A percentile compares a stretch with the other conserved stretches of the same genome.
Conservation (phyloP, 2,888 invertebrate species). For the Cerastis rubricosa region DNA sequence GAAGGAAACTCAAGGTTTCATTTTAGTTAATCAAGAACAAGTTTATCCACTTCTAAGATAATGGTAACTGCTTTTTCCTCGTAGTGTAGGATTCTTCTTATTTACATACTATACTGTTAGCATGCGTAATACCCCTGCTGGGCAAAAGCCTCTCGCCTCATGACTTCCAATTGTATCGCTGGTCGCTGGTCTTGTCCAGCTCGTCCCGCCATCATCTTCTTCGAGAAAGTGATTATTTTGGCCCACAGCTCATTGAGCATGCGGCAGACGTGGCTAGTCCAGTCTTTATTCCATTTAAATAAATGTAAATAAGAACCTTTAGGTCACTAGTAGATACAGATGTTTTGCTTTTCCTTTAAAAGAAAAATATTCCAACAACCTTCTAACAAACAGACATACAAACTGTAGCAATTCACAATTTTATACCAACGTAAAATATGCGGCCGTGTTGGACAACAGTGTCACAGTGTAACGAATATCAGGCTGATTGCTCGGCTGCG, state of each 20-base stretch:
- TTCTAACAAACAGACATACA: slow-evolving; percentile 14
- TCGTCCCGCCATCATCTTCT: too few species aligned
- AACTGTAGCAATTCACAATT: background rate
- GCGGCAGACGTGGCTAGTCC: too few species aligned
- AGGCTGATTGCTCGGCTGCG: background rate
- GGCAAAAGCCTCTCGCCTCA: too few species aligned
- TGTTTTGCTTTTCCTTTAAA: background rate
- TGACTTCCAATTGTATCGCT: too few species aligned
- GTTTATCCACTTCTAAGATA: background rate
- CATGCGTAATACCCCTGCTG: too few species aligned
- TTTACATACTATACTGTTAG: too few species aligned
- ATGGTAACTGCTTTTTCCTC: too few species aligned
- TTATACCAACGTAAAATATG: slow-evolving; percentile 11
- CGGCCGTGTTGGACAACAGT: background rate
- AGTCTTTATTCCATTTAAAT: background rate
- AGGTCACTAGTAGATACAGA: background rate
- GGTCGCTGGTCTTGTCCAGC: too few species aligned
- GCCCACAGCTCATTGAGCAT: too few species aligned
- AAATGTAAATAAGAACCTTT: background rate
- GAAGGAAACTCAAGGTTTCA: background rate
- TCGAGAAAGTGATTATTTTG: too few species aligned
- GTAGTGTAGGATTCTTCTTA: too few species aligned
- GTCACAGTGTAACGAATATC: slow-evolving; percentile 24
- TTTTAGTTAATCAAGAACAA: too few species aligned
- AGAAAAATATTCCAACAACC: background rate